Evolutionary conservation across 35 echinoderm and acorn worm species (phyloP), one percentile per base, ranked within the genome.

Genomic region (Amphiura filiformis): DNA sequence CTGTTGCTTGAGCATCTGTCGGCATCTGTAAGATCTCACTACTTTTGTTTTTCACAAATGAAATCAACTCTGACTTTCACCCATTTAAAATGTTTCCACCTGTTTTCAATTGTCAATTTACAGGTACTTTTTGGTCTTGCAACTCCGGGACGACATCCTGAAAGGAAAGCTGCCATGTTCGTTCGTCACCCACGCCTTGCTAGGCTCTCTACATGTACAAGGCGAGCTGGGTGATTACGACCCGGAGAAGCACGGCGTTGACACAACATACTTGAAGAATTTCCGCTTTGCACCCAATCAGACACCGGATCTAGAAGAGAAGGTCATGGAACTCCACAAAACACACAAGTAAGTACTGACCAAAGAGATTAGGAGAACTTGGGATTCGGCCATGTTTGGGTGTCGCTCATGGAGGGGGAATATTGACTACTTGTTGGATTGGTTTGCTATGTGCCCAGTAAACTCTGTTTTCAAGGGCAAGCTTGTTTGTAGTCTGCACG

Each of bases 171-270:
- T 99, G 75, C 96, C 96, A 31, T 94, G 92, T 52, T 99, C 96
- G 22, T 85, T 94, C 36, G 96, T 99, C 26, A 99, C 96, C 49
- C 96, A 94, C 35, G 92, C 92, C 52, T 86, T 99, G 26, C 81
- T 99, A 42, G 96, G 96, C n/a, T 99, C 96, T 32, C 94, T 94
- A 84, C 87, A 94, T 13, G 96, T 99, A 32, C 96, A 99, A 79
- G 87, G 89, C 17, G 93, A 99, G 77, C 88, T 99, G 0, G 96
- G 96, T 34, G 96, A 99, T 44, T 93, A 90, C 40, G 96, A 99
- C 39, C 90, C 96, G 0, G 96, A 99, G 37, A 91, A 92, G 35
- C 96, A 99, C 52, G 96, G 96, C 81, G 78, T 42, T 30, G 93
- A 99, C 77, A 76, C 83, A 13, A 42, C 65, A 23, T 99, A 99